These are phyloP conservation scores for Glossosoma conforme DNA, from an alignment of 1,140 invertebrate species.

Conservation along the genomic window DNA sequence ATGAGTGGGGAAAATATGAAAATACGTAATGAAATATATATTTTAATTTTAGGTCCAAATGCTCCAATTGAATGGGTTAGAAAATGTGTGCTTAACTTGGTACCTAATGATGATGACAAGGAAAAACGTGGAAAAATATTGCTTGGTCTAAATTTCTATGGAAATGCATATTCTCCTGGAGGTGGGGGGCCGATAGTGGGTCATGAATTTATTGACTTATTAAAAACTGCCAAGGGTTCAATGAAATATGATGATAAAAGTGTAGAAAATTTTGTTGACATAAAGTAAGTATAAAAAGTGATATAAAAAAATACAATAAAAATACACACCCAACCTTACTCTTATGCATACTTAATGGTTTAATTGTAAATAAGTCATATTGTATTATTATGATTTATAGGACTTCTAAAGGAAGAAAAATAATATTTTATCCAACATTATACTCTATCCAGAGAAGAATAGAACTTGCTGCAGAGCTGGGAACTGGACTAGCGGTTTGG, in stretches of 20 bases:
- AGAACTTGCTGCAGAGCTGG: slow-evolving; percentile 71
- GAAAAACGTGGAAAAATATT: slow-evolving; percentile 72
- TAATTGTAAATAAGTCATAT: not conserved
- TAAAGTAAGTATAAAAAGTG: slow-evolving; percentile 73
- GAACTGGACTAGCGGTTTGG: slow-evolving; percentile 88
- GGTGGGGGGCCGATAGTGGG: slow-evolving; percentile 75
- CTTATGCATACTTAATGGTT: not conserved
- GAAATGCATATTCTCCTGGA: slow-evolving; percentile 76
- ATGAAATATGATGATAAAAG: slow-evolving; percentile 72
- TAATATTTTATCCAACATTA: slow-evolving; percentile 85
- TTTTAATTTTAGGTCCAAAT: slow-evolving; percentile 63
- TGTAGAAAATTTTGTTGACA: slow-evolving; percentile 82
- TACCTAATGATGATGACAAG: slow-evolving; percentile 53
- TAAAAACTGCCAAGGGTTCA: slow-evolving; percentile 61
- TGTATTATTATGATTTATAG: slow-evolving; percentile 46
- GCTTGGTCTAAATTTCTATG: slow-evolving; percentile 91
- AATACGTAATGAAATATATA: not conserved
- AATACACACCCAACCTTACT: not conserved
- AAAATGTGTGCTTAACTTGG: slow-evolving; percentile 69
- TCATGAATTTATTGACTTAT: slow-evolving; percentile 66
- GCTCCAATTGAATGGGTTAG: slow-evolving; percentile 80
- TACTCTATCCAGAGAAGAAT: slow-evolving; percentile 78
- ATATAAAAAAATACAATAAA: no score
- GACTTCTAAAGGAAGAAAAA: slow-evolving; percentile 58
- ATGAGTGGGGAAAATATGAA: not conserved